Evolutionary conservation across 1,140 invertebrate species (phyloP).

Genomic region (Brachionus asplanchnoidis): DNA sequence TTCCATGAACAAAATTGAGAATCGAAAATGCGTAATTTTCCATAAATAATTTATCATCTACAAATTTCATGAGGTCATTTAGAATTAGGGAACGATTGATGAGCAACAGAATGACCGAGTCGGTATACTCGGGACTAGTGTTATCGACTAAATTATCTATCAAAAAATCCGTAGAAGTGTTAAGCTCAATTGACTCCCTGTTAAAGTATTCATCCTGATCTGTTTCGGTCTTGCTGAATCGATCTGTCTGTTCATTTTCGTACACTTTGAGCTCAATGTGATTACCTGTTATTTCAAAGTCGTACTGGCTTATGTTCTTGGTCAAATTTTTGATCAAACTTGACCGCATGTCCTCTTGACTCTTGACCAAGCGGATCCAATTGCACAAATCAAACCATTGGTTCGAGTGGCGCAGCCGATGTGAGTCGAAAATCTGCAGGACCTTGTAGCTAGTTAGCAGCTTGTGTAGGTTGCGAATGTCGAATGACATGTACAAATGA

Average conservation of each 20-base stretch:
- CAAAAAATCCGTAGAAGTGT: neutral
- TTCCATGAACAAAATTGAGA: neutral
- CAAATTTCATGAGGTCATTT: neutral
- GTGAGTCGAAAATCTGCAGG: neutral
- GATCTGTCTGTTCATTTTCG: neutral
- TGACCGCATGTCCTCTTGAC: neutral
- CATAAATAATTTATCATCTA: neutral
- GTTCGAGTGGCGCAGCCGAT: neutral
- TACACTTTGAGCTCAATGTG: neutral
- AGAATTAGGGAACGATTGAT: conserved; percentile 17
- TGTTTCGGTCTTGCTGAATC: neutral
- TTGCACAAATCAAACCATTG: conserved; percentile 38
- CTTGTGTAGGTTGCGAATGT: neutral
- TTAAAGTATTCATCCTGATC: neutral
- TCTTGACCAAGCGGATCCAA: neutral
- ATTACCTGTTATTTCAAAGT: neutral
- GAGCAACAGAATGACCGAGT: neutral
- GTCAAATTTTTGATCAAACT: conserved; percentile 24
- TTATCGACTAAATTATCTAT: neutral
- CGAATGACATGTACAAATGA: conserved; percentile 12
- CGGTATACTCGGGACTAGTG: neutral
- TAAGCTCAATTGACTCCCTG: neutral
- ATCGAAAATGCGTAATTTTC: conserved; percentile 4
- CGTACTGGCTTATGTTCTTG: neutral
- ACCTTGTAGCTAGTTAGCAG: conserved; percentile 13